Evolutionary conservation across 2,113 vertebrate genomes (phyloP).

Genomic region (Coreoperca whiteheadi): DNA sequence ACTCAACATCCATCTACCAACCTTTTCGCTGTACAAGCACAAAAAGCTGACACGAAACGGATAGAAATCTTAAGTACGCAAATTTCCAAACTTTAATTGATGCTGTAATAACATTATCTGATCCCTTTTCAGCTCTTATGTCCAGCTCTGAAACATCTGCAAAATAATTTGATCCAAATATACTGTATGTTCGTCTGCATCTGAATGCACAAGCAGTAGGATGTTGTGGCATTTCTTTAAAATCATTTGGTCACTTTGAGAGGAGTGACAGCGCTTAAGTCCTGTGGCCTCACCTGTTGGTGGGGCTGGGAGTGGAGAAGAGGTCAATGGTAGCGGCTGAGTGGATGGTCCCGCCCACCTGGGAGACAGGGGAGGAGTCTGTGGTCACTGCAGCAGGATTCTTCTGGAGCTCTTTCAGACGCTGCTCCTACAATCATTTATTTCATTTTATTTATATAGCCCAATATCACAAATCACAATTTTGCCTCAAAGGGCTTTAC

Average conservation of each 20-base stretch:
- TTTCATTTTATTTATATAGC: no score
- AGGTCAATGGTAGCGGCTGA: slow-evolving; percentile 91
- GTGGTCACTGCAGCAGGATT: slow-evolving; percentile 89
- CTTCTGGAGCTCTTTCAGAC: slow-evolving; percentile 95
- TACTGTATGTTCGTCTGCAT: background rate
- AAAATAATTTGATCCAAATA: background rate
- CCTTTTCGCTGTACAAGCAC: background rate
- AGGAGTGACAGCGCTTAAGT: background rate
- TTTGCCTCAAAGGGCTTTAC: no score
- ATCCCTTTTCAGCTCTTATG: background rate
- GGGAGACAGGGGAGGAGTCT: slow-evolving; percentile 90
- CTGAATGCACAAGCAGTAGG: background rate
- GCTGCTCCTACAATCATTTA: slow-evolving; percentile 91
- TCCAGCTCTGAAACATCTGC: background rate
- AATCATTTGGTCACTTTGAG: background rate
- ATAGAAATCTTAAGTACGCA: no score
- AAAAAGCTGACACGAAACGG: background rate
- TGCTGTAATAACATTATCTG: background rate
- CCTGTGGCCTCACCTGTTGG: slow-evolving; percentile 85
- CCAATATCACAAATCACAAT: no score
- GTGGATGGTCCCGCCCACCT: slow-evolving; percentile 86
- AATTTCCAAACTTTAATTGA: background rate
- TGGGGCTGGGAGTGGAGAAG: slow-evolving; percentile 93
- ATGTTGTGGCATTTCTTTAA: background rate
- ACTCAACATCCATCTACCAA: background rate